Evolutionary conservation across 2,888 invertebrate genomes (phyloP).

Genomic region (Theretra japonica): DNA sequence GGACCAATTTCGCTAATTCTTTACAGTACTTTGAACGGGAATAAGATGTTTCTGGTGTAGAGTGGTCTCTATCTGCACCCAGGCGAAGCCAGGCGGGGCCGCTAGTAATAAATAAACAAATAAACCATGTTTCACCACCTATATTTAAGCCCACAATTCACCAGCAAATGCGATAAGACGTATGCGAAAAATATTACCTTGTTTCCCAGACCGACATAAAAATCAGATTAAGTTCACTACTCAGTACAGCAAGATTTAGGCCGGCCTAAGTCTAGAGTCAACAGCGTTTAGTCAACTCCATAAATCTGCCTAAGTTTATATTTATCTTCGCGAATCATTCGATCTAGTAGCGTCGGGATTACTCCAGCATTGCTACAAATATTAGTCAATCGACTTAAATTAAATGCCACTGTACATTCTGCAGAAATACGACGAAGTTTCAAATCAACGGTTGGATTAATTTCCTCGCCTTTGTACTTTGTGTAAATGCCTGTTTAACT

Average conservation of each 20-base stretch:
- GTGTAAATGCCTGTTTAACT: neutral
- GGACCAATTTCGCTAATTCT: no score
- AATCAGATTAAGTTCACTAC: neutral
- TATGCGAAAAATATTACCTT: no score
- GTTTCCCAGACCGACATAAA: neutral
- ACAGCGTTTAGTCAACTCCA: slow-evolving; percentile 23
- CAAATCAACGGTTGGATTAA: neutral
- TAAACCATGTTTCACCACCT: no score
- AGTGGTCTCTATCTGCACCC: no score
- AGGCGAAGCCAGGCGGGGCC: no score
- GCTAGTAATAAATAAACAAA: no score
- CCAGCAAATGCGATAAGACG: no score
- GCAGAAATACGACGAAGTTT: neutral
- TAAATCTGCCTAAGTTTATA: slow-evolving; percentile 14
- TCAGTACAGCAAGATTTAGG: neutral
- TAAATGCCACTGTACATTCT: neutral
- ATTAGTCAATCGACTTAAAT: slow-evolving; percentile 22
- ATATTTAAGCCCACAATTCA: no score
- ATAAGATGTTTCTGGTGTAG: no score
- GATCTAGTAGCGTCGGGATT: slow-evolving; percentile 18
- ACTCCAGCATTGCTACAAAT: slow-evolving; percentile 19
- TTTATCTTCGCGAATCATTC: slow-evolving; percentile 25
- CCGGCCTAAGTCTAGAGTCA: neutral
- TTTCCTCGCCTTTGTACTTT: neutral
- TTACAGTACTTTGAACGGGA: no score